Evolutionary conservation across 2,113 vertebrate genomes (phyloP), one percentile per base, ranked within the genome.

Genomic region (Edolisoma coerulescens): DNA sequence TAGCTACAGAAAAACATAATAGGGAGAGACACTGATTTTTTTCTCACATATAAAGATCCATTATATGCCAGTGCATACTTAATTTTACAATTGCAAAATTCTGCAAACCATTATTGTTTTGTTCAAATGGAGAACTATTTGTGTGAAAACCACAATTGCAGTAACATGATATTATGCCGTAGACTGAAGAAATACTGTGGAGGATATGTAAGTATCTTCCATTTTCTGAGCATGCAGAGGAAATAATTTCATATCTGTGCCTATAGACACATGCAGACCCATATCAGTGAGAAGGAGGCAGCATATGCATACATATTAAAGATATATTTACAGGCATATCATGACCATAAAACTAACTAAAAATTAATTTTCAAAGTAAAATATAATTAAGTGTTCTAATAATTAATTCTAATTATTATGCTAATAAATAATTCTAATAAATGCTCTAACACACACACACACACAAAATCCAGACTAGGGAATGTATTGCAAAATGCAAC

Each of bases 241-340:
- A 64, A 23, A 54, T 26, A 13, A 68, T 71, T 78, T 87, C 18
- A 30, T 49, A 37, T 26, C 18, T 84, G 7, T 76, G 28, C 8
- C 42, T 71, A 10, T 5, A 77, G 35, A 28, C 35, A 33, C 8
- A 49, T 5, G 10, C 27, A 86, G 27, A 63, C 26, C 3, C 27
- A 22, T 56, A 4, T 20, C 39, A 21, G 32, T n/a, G 26, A 79
- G 19, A 41, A 67, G 12, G 6, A 47, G 1, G 24, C 19, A 17
- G 3, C 8, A 71, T 0, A 4, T 13, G 3, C 32, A 11, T 63
- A 23, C 7, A 11, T 32, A 9, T 10, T 39, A 71, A 71, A 2
- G 21, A 39, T 21, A 59, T 19, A 45, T 45, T 60, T 73, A 60
- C 3, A 85, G 10, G 7, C 33, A 47, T 16, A 14, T 0, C 3